A percentile compares a stretch with the other conserved stretches of the same genome.
Conservation (phyloP, 1,140 invertebrate genomes). For the Aphis gossypii region DNA sequence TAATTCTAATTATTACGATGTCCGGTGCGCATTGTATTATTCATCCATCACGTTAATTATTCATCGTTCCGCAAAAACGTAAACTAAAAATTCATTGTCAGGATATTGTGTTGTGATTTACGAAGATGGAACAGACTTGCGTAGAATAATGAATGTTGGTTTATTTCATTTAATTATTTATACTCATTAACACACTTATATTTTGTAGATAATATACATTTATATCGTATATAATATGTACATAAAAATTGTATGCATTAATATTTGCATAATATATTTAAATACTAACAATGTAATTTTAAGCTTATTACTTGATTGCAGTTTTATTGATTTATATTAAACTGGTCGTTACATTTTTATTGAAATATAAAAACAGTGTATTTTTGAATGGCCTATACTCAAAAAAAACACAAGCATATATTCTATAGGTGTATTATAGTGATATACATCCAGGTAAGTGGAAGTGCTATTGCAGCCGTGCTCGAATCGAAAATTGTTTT, state of each 20-base stretch:
- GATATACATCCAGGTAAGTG: too few species aligned
- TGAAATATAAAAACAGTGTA: neutral
- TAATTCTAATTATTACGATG: neutral
- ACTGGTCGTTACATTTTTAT: neutral
- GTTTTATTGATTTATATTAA: neutral
- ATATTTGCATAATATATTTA: neutral
- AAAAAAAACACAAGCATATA: neutral
- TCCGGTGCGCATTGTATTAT: neutral
- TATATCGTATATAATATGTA: too few species aligned
- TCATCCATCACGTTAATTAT: neutral
- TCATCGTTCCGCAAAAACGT: neutral
- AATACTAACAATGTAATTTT: neutral
- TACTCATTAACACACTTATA: neutral
- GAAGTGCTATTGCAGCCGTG: too few species aligned
- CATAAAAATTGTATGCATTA: too few species aligned
- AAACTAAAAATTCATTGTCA: neutral
- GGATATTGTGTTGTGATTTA: neutral
- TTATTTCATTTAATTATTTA: neutral
- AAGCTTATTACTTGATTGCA: neutral
- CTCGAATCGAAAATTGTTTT: neutral
- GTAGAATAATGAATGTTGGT: neutral
- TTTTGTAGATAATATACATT: neutral
- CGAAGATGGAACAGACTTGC: neutral
- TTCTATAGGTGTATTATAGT: too few species aligned
- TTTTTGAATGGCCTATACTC: neutral